Conservation (phyloP, 1,140 invertebrate genomes). For the Delia radicum region DNA sequence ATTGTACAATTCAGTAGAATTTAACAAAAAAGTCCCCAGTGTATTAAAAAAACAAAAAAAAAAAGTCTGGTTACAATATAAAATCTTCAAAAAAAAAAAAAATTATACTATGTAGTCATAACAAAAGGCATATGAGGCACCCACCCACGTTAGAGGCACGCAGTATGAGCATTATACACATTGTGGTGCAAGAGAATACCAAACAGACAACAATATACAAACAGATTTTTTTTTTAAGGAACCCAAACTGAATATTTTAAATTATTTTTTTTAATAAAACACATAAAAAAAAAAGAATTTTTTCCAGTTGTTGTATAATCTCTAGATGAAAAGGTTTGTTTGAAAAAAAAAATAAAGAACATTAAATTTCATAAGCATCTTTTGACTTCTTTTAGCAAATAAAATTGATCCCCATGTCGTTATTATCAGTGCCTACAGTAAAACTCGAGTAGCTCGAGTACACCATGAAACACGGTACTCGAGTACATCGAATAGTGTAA, state of each 20-base stretch:
- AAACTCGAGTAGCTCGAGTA: too few species aligned
- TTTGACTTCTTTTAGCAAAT: neutral
- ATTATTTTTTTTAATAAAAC: neutral
- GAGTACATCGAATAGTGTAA: too few species aligned
- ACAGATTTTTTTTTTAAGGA: too few species aligned
- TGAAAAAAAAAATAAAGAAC: too few species aligned
- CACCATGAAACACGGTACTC: too few species aligned
- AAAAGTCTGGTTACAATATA: too few species aligned
- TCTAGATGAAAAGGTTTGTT: neutral
- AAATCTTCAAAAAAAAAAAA: neutral
- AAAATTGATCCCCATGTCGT: neutral
- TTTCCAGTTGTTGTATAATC: neutral
- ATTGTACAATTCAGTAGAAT: neutral
- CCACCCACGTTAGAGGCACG: too few species aligned
- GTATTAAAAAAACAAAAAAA: neutral
- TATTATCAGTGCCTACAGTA: too few species aligned
- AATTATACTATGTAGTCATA: neutral
- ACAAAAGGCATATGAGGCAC: neutral
- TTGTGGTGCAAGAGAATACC: neutral
- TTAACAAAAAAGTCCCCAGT: neutral
- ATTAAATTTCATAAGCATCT: neutral
- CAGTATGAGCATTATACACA: neutral
- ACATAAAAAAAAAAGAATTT: neutral
- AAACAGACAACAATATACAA: neutral
- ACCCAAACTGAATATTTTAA: neutral